Percentiles rank a stretch among this genome's conserved stretches.
phyloP scores from a whole-genome alignment of 1,140 invertebrate species.

The Archivesica marissinica region DNA sequence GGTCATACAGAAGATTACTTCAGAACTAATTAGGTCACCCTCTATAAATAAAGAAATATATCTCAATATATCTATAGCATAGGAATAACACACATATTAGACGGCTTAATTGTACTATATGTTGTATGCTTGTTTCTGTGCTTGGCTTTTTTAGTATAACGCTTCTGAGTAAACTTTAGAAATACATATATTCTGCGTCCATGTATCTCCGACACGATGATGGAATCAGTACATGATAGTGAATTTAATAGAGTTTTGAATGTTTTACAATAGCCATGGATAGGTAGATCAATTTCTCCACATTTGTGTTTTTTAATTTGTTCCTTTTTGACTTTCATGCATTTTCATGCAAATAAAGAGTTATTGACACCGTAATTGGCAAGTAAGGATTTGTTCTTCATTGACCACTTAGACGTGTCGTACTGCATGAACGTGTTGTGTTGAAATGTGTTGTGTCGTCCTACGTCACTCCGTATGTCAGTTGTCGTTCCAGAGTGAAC shows the following conservation, averaged over 20 bases:
- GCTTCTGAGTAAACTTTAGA: not conserved
- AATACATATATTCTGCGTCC: slow-evolving; percentile 39
- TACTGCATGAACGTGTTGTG: too few species aligned
- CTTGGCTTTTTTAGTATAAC: not conserved
- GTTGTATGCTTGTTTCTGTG: not conserved
- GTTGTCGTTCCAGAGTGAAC: too few species aligned
- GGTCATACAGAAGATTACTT: too few species aligned
- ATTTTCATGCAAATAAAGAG: slow-evolving; percentile 61
- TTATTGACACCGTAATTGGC: slow-evolving; percentile 58
- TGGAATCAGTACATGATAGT: not conserved
- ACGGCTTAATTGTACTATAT: too few species aligned
- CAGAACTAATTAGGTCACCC: too few species aligned
- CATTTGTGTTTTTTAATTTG: slow-evolving; percentile 1
- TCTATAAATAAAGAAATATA: too few species aligned
- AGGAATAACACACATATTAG: too few species aligned
- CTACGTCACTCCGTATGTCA: too few species aligned
- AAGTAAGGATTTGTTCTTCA: slow-evolving; percentile 53
- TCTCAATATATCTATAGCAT: too few species aligned
- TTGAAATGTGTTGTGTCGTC: too few species aligned
- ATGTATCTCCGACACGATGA: not conserved
- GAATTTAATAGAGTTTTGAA: too few species aligned
- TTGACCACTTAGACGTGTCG: slow-evolving; percentile 46
- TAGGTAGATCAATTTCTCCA: not conserved
- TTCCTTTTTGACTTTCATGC: slow-evolving; percentile 31
- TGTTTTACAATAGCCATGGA: not conserved